These are phyloP conservation scores for Steinernema khuongi DNA, from an alignment of 1,140 invertebrate species.

Conservation along the genomic window DNA sequence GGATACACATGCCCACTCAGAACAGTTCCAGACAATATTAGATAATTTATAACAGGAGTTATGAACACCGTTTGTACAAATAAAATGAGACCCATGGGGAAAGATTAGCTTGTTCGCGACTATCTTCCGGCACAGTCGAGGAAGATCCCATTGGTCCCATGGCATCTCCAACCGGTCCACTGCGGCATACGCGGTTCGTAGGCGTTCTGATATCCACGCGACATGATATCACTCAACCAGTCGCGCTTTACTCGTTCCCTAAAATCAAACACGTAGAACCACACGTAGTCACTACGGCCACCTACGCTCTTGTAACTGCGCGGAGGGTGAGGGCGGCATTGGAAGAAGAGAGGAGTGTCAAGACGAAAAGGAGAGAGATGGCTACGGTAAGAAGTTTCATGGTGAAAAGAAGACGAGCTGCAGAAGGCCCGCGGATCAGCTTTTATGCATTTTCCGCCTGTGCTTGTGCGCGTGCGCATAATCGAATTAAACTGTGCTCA, in stretches of 20 bases:
- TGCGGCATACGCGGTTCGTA: background rate
- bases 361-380: background rate
- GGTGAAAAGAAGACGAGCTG: background rate
- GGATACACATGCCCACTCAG: too few relatives aligned
- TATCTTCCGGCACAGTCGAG: background rate
- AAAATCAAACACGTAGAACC: background rate
- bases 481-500: slow-evolving; percentile 12
- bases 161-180: background rate
- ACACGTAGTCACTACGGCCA: background rate
- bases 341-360: background rate
- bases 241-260: background rate
- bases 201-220: background rate
- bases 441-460: slow-evolving; percentile 6
- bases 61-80: too few relatives aligned
- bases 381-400: background rate
- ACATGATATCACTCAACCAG: background rate
- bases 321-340: background rate
- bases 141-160: background rate
- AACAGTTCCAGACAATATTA: too few relatives aligned
- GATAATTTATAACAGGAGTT: too few relatives aligned
- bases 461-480: background rate
- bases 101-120: background rate
- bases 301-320: background rate
- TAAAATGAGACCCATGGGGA: background rate
- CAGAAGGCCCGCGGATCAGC: background rate